Evolutionary conservation across 2,113 vertebrate genomes (phyloP).

Genomic region (Prochilodus magdalenae): DNA sequence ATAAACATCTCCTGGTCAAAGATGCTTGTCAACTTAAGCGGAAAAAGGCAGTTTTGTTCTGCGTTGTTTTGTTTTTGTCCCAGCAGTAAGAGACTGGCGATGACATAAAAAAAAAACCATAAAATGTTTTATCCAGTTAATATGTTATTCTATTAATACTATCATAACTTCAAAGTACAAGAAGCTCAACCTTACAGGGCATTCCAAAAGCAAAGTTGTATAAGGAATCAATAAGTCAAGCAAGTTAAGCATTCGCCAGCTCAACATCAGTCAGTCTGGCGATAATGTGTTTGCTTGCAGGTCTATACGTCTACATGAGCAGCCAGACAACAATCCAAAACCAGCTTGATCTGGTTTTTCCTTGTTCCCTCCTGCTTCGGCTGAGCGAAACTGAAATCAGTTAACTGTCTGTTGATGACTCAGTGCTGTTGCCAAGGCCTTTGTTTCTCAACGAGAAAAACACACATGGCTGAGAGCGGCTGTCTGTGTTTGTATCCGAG

Average conservation of each 20-base stretch:
- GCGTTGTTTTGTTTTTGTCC: not conserved
- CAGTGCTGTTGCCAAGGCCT: conserved; percentile 52
- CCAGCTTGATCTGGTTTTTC: conserved; percentile 57
- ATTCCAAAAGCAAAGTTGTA: not conserved
- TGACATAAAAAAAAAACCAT: not conserved
- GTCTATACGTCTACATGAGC: conserved; percentile 2
- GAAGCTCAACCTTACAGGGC: not conserved
- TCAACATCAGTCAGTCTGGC: not conserved
- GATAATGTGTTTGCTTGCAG: not conserved
- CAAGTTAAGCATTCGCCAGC: not conserved
- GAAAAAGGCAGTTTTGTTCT: conserved; percentile 1
- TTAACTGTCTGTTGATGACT: conserved; percentile 44
- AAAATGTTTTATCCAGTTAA: too few relatives aligned
- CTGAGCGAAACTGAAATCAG: conserved; percentile 52
- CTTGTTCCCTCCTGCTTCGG: conserved; percentile 43
- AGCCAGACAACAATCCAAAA: conserved; percentile 41
- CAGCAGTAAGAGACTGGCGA: not conserved
- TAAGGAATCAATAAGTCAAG: not conserved
- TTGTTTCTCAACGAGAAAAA: conserved; percentile 56
- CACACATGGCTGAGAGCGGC: conserved; percentile 19
- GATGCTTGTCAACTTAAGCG: conserved; percentile 7
- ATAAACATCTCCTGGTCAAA: not conserved
- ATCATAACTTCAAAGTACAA: not conserved
- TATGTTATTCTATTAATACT: not conserved
- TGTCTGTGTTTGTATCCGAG: conserved; percentile 37